A percentile compares a stretch with the other conserved stretches of the same genome.
phyloP scores from a whole-genome alignment of 1,140 invertebrate species.

The Camponotus floridanus region DNA sequence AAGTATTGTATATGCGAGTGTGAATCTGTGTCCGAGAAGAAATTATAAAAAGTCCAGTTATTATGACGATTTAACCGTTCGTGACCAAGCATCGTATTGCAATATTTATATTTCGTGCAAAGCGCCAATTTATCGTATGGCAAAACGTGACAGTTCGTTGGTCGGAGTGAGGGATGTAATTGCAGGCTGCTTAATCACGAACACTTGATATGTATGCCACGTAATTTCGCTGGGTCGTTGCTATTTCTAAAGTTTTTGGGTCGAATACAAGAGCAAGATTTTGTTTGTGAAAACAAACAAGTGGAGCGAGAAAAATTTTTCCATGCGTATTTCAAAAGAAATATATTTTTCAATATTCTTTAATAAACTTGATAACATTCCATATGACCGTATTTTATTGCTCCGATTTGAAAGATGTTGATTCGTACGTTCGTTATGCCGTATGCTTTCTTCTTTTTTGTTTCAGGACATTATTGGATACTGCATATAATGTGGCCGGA shows the following conservation, averaged over 20 bases:
- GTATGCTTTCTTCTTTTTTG: slow-evolving; percentile 47
- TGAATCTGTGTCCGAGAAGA: not conserved
- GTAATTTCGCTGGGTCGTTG: slow-evolving; percentile 13
- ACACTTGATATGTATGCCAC: slow-evolving; percentile 4
- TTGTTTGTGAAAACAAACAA: not conserved
- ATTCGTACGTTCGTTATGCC: not conserved
- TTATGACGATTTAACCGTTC: slow-evolving; percentile 23
- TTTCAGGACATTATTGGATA: slow-evolving; percentile 93
- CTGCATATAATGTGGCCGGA: slow-evolving; percentile 91
- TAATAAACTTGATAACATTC: not conserved
- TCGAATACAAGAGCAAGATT: not conserved
- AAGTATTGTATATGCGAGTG: not conserved
- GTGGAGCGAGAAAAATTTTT: not conserved
- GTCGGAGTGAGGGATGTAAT: slow-evolving; percentile 5
- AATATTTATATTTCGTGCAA: slow-evolving; percentile 23
- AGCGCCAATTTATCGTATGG: slow-evolving; percentile 14
- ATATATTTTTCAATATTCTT: not conserved
- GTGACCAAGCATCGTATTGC: not conserved
- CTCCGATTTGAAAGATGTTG: not conserved
- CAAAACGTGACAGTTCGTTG: slow-evolving; percentile 22
- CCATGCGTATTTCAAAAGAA: not conserved
- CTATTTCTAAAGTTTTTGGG: slow-evolving; percentile 20
- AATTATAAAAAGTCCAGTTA: slow-evolving; percentile 34
- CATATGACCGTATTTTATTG: not conserved
- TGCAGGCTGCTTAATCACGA: slow-evolving; percentile 39